Conservation (phyloP, 2,113 vertebrate genomes). For the Fulmarus glacialis region DNA sequence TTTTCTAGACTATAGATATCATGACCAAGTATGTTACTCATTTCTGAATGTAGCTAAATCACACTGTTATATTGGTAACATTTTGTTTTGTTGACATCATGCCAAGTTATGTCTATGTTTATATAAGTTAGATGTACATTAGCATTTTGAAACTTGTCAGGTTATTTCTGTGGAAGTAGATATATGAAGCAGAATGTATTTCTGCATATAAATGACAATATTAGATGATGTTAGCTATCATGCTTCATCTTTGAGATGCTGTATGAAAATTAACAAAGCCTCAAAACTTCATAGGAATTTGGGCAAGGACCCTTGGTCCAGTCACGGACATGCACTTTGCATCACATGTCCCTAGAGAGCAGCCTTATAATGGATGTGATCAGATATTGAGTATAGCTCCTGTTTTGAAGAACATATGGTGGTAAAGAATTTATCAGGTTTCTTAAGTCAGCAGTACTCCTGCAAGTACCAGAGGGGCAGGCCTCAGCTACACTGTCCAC, state of each 20-base stretch:
- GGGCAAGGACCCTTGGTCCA: not conserved
- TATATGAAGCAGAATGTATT: not conserved
- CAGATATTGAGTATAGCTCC: fast-evolving
- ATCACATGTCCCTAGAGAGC: not conserved
- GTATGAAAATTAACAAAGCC: not conserved
- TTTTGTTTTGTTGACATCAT: not conserved
- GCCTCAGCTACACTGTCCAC: not conserved
- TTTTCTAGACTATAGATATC: not conserved
- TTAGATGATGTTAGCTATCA: not conserved
- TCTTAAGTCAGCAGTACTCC: not conserved
- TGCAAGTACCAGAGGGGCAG: not conserved
- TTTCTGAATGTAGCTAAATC: not conserved
- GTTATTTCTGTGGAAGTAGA: not conserved
- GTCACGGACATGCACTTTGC: not conserved
- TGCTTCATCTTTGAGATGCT: not conserved
- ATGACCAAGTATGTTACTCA: not conserved
- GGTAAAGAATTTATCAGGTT: not conserved
- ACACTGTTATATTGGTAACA: not conserved
- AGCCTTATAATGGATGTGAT: not conserved
- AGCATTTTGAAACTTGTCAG: not conserved
- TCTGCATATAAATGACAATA: not conserved
- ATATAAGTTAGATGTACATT: not conserved
- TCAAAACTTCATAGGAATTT: not conserved
- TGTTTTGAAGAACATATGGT: not conserved
- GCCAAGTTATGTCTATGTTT: not conserved